These are phyloP conservation scores for Setophaga kirtlandii DNA, from an alignment of 2,113 vertebrate genomes.

Conservation along the genomic window DNA sequence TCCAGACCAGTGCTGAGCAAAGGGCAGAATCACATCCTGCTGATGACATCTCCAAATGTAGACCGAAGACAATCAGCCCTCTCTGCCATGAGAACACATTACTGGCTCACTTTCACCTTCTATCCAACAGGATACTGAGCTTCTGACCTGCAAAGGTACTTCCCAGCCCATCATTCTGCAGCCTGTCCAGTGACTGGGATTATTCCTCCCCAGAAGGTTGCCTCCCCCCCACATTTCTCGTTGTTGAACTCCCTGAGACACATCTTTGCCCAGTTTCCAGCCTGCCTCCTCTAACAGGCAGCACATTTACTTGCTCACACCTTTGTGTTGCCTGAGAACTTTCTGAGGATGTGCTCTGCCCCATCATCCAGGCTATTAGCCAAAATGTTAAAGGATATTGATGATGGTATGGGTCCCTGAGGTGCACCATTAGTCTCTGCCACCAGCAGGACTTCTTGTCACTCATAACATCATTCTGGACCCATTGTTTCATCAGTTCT, in stretches of 20 bases:
- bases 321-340: not conserved
- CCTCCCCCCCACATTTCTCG: not conserved
- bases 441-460: not conserved
- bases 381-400: not conserved
- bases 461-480: not conserved
- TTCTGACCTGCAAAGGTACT: not conserved
- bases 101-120: accelerated
- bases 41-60: not conserved
- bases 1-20: not conserved
- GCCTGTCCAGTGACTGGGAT: not conserved
- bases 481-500: not conserved
- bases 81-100: accelerated
- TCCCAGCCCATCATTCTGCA: not conserved
- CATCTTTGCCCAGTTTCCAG: not conserved
- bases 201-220: not conserved
- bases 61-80: not conserved
- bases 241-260: not conserved
- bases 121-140: not conserved
- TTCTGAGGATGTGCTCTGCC: not conserved
- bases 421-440: not conserved
- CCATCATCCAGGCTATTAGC: not conserved
- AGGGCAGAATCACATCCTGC: not conserved
- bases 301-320: not conserved
- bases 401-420: accelerated
- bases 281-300: not conserved